Evolutionary conservation across 2,888 invertebrate genomes (phyloP).

Genomic region (Drosophila falleni): DNA sequence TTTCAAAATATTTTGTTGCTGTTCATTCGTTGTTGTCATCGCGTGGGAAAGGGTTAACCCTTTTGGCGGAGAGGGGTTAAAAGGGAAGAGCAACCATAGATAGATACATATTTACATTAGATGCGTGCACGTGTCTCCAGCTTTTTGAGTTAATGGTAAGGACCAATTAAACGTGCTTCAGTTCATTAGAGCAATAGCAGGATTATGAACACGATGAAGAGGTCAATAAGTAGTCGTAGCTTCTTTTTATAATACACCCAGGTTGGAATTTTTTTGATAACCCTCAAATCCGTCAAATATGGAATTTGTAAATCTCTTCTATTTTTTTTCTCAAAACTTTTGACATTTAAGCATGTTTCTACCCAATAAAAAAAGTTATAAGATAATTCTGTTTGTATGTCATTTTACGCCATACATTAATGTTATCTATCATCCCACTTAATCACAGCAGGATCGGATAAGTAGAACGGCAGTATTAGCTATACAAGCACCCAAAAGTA

Average conservation of each 20-base stretch:
- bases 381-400: too few relatives aligned
- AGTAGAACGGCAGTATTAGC: too few relatives aligned
- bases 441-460: too few relatives aligned
- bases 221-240: slow-evolving; percentile 11
- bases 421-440: too few relatives aligned
- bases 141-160: slow-evolving; percentile 65
- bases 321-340: too few relatives aligned
- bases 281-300: too few relatives aligned
- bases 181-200: slow-evolving; percentile 73
- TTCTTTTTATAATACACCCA: slow-evolving; percentile 1
- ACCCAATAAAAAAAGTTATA: too few relatives aligned
- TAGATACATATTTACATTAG: slow-evolving; percentile 53
- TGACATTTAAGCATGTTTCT: too few relatives aligned
- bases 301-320: too few relatives aligned
- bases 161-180: slow-evolving; percentile 75
- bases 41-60: slow-evolving; percentile 51
- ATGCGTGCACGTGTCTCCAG: slow-evolving; percentile 61
- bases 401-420: too few relatives aligned
- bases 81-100: background rate
- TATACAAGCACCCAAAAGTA: too few relatives aligned
- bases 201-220: slow-evolving; percentile 39
- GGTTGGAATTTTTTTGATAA: too few relatives aligned
- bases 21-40: slow-evolving; percentile 35
- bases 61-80: background rate
- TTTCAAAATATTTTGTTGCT: slow-evolving; percentile 34